A percentile compares a stretch with the other conserved stretches of the same genome.
Conservation (phyloP, 1,140 invertebrate genomes). For the Harlomillsia oculata region DNA sequence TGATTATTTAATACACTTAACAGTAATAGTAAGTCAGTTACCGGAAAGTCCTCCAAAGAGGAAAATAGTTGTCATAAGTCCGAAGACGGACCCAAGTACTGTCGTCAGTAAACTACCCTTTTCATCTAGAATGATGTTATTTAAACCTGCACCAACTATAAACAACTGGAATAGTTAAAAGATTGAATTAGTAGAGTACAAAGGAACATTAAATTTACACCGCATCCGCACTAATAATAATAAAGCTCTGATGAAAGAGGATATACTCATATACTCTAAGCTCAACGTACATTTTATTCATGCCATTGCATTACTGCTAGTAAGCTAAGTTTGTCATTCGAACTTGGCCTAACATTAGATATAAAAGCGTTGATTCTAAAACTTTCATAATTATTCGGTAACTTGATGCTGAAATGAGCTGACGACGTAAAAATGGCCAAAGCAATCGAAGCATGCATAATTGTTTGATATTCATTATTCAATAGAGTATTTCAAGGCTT, state of each 20-base stretch:
- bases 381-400: too few relatives aligned
- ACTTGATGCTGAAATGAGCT: too few relatives aligned
- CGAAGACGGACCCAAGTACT: slow-evolving; percentile 17
- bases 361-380: too few relatives aligned
- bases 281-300: too few relatives aligned
- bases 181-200: background rate
- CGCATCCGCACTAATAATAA: background rate
- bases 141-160: slow-evolving; percentile 7
- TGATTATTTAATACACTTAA: background rate
- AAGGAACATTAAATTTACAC: too few relatives aligned
- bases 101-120: background rate
- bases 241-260: background rate
- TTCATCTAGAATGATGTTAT: background rate
- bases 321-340: background rate
- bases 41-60: slow-evolving; percentile 18
- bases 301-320: background rate
- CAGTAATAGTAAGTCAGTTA: background rate
- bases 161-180: slow-evolving; percentile 5
- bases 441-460: too few relatives aligned
- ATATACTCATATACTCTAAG: background rate
- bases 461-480: too few relatives aligned
- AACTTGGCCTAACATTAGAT: background rate
- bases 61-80: slow-evolving; percentile 11
- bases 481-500: too few relatives aligned
- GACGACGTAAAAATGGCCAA: too few relatives aligned